Evolutionary conservation across 2,888 invertebrate genomes (phyloP), one percentile per base, ranked within the genome.

Genomic region (Latrodectus elegans): DNA sequence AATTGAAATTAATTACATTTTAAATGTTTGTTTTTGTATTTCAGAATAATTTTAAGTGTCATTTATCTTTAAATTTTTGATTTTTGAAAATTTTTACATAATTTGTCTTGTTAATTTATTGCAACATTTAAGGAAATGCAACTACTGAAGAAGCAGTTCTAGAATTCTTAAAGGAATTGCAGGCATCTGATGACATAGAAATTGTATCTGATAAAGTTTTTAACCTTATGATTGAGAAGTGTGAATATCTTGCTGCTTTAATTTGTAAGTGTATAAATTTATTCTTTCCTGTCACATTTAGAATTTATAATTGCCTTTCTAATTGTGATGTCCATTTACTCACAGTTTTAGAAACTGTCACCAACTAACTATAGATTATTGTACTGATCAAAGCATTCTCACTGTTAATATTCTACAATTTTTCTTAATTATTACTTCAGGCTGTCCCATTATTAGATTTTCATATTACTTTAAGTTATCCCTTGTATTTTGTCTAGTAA

Each of bases 91-190:
- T 51, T 55, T n/a, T 53, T 1, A 38, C 4, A 2, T 38, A 38
- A 38, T 38, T 38, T 4, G 1, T 38, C 38, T 38, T 38, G 38
- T 38, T 38, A 38, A 38, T 38, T 38, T 38, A 38, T 38, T 38
- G 1, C 38, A 38, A 38, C 12, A 12, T 85, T 77, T 65, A 95
- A 94, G 97, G 97, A 55, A 97, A 97, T 93, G 93, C 97, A 0
- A 95, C 96, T 94, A 97, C 97, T 91, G 97, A 97, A 92, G 96
- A 97, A 84, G 96, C 97, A 93, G 97, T 97, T 8, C 93, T 97
- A n/a, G 95, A 95, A 90, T 97, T 97, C 97, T 93, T 96, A 1
- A 94, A 97, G 89, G 95, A 96, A 90, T 97, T 97, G 91, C 97
- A 97, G 92, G 95, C 95, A 91, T 95, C 95, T 1, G 97, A 97